Percentiles rank a stretch among this genome's conserved stretches.
Conservation (phyloP, 37 sponge, comb jelly and placozoan genomes). For the Theonella swinhoei region DNA sequence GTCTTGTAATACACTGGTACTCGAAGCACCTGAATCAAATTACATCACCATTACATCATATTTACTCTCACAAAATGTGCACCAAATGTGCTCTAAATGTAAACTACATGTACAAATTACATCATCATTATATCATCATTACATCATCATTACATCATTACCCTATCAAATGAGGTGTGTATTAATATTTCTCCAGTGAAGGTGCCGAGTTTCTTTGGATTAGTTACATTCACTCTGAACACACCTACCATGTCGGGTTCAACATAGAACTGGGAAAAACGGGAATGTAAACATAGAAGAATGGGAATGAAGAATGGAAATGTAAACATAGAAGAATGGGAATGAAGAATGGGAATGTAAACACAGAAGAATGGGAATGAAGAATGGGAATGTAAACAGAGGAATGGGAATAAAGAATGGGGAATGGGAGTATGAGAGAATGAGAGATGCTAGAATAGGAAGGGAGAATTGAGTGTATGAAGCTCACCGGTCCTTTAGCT, state of each 20-base stretch:
- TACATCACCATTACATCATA: neutral
- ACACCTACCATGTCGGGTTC: conserved; percentile 37
- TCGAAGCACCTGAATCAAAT: conserved; percentile 12
- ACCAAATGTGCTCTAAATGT: no score
- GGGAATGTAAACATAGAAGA: neutral
- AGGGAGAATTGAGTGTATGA: neutral
- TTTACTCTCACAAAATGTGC: neutral
- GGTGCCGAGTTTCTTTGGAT: conserved; percentile 46
- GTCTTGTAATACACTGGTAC: conserved; percentile 67
- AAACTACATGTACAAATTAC: neutral
- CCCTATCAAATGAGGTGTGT: conserved; percentile 58
- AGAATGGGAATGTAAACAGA: neutral
- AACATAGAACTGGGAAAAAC: conserved; percentile 15
- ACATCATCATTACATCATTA: neutral
- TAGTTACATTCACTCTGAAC: conserved; percentile 60
- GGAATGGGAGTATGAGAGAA: neutral
- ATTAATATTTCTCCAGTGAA: conserved; percentile 65
- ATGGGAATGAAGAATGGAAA: neutral
- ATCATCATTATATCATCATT: neutral
- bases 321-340: neutral
- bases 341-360: neutral
- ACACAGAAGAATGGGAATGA: neutral
- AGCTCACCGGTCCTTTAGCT: neutral
- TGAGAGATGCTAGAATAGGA: neutral
- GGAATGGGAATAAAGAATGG: neutral